Evolutionary conservation across 2,797 vertebrate genomes (phyloP).

Genomic region (Rhyacichthys aspro): DNA sequence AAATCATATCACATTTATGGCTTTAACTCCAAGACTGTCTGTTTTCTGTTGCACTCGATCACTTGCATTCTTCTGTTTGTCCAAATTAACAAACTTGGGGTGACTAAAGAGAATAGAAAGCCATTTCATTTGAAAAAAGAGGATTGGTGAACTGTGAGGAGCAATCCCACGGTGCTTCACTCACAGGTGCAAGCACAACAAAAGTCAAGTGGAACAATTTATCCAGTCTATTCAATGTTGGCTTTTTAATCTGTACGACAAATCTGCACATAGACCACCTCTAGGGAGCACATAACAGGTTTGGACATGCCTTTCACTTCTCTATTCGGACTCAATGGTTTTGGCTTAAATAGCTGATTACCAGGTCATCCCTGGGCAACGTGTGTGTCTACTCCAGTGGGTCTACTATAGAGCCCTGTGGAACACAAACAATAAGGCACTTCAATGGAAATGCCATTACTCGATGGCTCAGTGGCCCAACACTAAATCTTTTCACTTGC

Average conservation of each 20-base stretch:
- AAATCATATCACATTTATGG: constrained; percentile 21
- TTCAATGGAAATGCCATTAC: constrained; percentile 74
- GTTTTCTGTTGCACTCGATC: constrained; percentile 54
- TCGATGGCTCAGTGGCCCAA: constrained; percentile 75
- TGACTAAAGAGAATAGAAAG: constrained; percentile 72
- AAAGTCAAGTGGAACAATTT: constrained; percentile 82
- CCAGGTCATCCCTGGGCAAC: constrained; percentile 93
- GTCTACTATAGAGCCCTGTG: constrained; percentile 75
- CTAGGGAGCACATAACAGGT: constrained; percentile 89
- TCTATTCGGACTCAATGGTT: constrained; percentile 88
- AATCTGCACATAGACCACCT: constrained; percentile 92
- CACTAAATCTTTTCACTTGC: constrained; percentile 79
- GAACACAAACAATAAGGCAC: constrained; percentile 74
- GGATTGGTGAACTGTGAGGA: constrained; percentile 71
- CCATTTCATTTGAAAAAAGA: constrained; percentile 50
- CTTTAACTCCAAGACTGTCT: constrained; percentile 28
- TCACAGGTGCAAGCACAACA: constrained; percentile 82
- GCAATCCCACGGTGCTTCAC: constrained; percentile 78
- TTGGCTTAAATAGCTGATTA: constrained; percentile 97
- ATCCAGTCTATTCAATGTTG: constrained; percentile 84
- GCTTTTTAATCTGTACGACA: constrained; percentile 90
- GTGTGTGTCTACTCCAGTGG: constrained; percentile 85
- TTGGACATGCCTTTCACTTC: constrained; percentile 94
- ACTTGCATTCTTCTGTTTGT: constrained; percentile 51
- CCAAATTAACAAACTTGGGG: constrained; percentile 72